phyloP scores from a whole-genome alignment of 2,888 invertebrate genomes.

The Brachyptera risi region DNA sequence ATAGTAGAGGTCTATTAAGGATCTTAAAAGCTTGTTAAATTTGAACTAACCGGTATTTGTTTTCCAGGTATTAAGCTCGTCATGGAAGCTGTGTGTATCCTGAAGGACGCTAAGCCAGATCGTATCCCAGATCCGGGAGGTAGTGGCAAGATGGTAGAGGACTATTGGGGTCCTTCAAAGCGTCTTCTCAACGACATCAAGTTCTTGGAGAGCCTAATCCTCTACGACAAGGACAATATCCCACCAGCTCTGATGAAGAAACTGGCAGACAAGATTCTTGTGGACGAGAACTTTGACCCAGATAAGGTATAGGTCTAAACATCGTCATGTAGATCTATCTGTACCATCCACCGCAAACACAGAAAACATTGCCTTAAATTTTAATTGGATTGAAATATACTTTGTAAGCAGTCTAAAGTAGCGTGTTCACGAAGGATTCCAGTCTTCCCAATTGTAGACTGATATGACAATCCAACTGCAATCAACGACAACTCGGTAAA shows the following conservation, averaged over 20 bases:
- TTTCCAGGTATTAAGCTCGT: slow-evolving; percentile 66
- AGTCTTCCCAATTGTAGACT: too few species aligned
- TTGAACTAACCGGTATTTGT: too few species aligned
- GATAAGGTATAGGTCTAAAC: slow-evolving; percentile 66
- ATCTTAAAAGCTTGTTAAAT: too few species aligned
- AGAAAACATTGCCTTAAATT: too few species aligned
- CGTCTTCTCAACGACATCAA: slow-evolving; percentile 85
- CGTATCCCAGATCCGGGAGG: slow-evolving; percentile 78
- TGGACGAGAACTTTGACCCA: slow-evolving; percentile 85
- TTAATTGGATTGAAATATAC: too few species aligned
- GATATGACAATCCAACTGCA: too few species aligned
- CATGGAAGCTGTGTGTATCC: slow-evolving; percentile 93
- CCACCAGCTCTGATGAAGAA: slow-evolving; percentile 77
- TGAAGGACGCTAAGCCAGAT: slow-evolving; percentile 88
- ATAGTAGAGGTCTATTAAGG: too few species aligned
- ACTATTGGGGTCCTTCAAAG: slow-evolving; percentile 91
- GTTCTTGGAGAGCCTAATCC: slow-evolving; percentile 81
- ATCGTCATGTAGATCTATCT: too few species aligned
- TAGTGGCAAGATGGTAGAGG: slow-evolving; percentile 75
- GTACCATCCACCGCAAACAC: too few species aligned
- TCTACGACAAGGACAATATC: slow-evolving; percentile 93
- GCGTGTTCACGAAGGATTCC: too few species aligned
- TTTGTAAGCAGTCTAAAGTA: too few species aligned
- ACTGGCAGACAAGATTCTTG: slow-evolving; percentile 72
- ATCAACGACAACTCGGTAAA: too few species aligned